These are phyloP conservation scores for Datnioides undecimradiatus DNA, from an alignment of 2,113 vertebrate species.

Conservation along the genomic window DNA sequence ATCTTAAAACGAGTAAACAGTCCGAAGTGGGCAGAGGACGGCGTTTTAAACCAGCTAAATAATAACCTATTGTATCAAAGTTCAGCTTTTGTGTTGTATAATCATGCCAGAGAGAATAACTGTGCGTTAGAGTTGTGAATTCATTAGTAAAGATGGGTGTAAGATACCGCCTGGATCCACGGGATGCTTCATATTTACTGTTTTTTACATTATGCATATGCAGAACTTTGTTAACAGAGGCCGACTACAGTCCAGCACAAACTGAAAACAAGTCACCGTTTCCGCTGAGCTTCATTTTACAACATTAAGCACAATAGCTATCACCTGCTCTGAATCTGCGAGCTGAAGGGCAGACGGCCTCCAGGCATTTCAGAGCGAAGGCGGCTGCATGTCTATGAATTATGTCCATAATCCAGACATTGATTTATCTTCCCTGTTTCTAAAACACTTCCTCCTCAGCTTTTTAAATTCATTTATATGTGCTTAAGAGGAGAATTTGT, in stretches of 20 bases:
- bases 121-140: too few species aligned
- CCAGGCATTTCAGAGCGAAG: not conserved
- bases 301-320: not conserved
- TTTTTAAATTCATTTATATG: not conserved
- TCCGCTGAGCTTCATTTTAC: not conserved
- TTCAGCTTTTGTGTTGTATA: too few species aligned
- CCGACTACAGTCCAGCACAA: not conserved
- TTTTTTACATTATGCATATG: not conserved
- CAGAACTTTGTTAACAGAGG: not conserved
- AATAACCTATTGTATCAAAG: too few species aligned
- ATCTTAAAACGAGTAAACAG: too few species aligned
- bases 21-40: too few species aligned
- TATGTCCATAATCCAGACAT: conserved; percentile 7
- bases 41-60: too few species aligned
- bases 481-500: not conserved
- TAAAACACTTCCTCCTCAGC: not conserved
- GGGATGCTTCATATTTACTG: not conserved
- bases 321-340: conserved; percentile 2
- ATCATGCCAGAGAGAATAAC: too few species aligned
- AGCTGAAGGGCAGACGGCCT: not conserved
- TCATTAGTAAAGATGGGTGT: too few species aligned
- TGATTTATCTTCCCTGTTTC: not conserved
- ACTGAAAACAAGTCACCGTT: not conserved
- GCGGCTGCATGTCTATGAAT: conserved; percentile 13
- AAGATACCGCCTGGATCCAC: not conserved